Evolutionary conservation across 2,797 vertebrate species (phyloP).

Genomic region (Poeciliopsis paucimaculata): DNA sequence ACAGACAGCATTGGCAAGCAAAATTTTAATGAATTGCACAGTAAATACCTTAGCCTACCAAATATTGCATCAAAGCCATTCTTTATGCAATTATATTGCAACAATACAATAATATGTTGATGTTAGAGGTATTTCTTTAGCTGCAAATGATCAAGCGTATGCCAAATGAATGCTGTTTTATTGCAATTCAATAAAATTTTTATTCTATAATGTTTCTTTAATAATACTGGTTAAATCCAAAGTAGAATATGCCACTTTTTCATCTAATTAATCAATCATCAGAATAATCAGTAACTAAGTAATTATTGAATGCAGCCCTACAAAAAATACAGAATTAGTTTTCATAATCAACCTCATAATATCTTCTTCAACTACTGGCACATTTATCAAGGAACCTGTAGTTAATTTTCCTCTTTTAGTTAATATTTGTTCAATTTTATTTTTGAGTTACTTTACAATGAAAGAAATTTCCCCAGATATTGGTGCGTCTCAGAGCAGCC

Average conservation of each 20-base stretch:
- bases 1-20: neutral
- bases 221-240: too few species aligned
- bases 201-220: too few species aligned
- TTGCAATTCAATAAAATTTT: too few species aligned
- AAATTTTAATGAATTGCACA: neutral
- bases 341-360: neutral
- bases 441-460: neutral
- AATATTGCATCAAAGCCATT: neutral
- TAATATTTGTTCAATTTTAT: neutral
- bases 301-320: too few species aligned
- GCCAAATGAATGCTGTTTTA: too few species aligned
- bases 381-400: neutral
- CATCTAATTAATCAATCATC: too few species aligned
- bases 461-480: neutral
- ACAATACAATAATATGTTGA: neutral
- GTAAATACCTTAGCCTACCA: neutral
- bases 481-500: neutral
- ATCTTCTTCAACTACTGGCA: neutral
- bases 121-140: neutral
- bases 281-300: too few species aligned
- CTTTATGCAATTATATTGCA: neutral
- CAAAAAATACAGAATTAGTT: neutral
- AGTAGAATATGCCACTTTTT: too few species aligned
- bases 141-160: neutral
- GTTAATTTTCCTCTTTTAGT: too few species aligned